Evolutionary conservation across 2,888 invertebrate species (phyloP).

Genomic region (Homarus gammarus): DNA sequence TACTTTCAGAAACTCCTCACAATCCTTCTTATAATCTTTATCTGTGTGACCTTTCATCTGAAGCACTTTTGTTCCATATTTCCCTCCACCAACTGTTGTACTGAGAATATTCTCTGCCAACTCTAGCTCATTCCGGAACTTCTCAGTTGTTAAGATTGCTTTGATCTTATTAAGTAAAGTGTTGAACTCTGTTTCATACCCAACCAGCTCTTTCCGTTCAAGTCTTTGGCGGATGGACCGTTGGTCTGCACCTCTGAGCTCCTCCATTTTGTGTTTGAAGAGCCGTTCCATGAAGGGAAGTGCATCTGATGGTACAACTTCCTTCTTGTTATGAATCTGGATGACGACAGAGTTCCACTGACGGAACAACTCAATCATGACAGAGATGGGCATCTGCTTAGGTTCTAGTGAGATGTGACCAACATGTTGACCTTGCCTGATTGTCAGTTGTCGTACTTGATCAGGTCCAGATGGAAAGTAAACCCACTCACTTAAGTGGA

Average conservation of each 20-base stretch:
- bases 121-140: constrained; percentile 50
- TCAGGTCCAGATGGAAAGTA: constrained; percentile 25
- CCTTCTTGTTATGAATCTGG: constrained; percentile 46
- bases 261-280: constrained; percentile 1
- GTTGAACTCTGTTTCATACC: constrained; percentile 19
- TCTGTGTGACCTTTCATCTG: constrained; percentile 60
- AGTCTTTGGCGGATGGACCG: constrained; percentile 4
- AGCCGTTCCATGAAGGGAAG: constrained; percentile 48
- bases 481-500: constrained; percentile 50
- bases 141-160: constrained; percentile 45
- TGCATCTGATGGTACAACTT: constrained; percentile 3
- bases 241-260: neutral
- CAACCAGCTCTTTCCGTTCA: neutral
- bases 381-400: neutral
- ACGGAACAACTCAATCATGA: constrained; percentile 22
- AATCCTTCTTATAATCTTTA: constrained; percentile 45
- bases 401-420: neutral
- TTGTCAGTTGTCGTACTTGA: neutral
- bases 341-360: constrained; percentile 65
- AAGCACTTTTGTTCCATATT: constrained; percentile 41
- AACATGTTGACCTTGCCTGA: neutral
- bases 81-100: constrained; percentile 44
- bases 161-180: constrained; percentile 48
- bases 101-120: constrained; percentile 53
- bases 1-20: constrained; percentile 28